These are phyloP conservation scores for Mythimna albipuncta DNA, from an alignment of 2,888 invertebrate species.

Conservation along the genomic window DNA sequence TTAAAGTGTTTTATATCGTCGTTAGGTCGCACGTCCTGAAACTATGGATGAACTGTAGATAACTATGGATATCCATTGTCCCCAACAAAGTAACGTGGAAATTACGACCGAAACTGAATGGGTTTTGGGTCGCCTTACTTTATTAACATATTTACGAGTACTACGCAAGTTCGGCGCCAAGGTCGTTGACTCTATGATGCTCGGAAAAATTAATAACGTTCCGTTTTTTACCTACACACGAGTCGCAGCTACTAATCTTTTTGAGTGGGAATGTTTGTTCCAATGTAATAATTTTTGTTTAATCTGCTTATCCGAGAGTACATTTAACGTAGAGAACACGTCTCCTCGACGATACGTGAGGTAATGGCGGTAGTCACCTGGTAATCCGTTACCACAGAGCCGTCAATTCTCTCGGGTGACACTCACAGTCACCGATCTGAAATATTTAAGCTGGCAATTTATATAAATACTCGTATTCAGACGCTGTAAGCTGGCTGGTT, in stretches of 20 bases:
- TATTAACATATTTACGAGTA: constrained; percentile 67
- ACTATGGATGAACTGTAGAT: constrained; percentile 48
- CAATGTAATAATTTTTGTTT: constrained; percentile 1
- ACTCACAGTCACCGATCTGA: constrained; percentile 21
- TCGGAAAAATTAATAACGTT: constrained; percentile 54
- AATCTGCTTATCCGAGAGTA: neutral
- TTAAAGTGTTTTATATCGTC: constrained; percentile 53
- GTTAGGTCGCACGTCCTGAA: constrained; percentile 43
- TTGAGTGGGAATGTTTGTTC: constrained; percentile 25
- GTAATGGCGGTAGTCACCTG: constrained; percentile 1
- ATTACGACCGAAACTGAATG: constrained; percentile 61
- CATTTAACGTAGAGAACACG: constrained; percentile 7
- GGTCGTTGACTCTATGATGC: constrained; percentile 51
- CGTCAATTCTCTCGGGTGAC: constrained; percentile 24
- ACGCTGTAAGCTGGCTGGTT: neutral
- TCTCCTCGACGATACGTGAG: neutral
- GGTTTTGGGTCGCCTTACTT: constrained; percentile 53
- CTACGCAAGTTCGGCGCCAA: constrained; percentile 57
- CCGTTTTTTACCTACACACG: constrained; percentile 31
- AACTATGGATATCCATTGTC: constrained; percentile 59
- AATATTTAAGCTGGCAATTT: constrained; percentile 42
- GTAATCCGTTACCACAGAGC: constrained; percentile 21
- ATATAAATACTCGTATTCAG: constrained; percentile 22
- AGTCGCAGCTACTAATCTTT: constrained; percentile 27
- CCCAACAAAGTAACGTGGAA: constrained; percentile 57